phyloP scores from a whole-genome alignment of 2,888 invertebrate genomes.

The Lacanobia wlatinum region DNA sequence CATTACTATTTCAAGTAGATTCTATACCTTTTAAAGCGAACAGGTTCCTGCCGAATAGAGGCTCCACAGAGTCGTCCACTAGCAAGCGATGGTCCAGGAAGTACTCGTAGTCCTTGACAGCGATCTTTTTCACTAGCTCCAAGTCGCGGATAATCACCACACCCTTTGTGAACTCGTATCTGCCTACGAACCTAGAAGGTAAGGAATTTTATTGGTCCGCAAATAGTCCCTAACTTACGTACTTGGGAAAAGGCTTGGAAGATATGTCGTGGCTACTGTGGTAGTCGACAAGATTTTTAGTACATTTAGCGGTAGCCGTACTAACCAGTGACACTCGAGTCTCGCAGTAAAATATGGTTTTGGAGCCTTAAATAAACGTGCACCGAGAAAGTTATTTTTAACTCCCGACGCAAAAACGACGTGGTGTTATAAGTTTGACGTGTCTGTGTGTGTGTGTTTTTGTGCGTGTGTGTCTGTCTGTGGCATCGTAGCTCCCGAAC shows the following conservation, averaged over 20 bases:
- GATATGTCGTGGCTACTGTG: too few species aligned
- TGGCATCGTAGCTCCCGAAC: too few species aligned
- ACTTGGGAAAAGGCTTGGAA: background rate
- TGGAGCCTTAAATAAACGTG: too few species aligned
- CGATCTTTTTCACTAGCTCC: constrained; percentile 87
- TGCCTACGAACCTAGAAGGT: constrained; percentile 76
- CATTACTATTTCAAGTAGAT: background rate
- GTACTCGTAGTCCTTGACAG: constrained; percentile 89
- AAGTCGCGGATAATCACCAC: constrained; percentile 82
- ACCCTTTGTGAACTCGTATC: constrained; percentile 81
- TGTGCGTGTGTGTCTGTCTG: too few species aligned
- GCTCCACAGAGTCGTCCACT: constrained; percentile 67
- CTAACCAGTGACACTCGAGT: background rate
- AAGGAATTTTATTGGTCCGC: too few species aligned
- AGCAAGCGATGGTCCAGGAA: constrained; percentile 85
- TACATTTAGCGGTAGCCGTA: background rate
- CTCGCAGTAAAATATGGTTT: background rate
- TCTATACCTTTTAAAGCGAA: constrained; percentile 84
- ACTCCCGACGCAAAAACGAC: too few species aligned
- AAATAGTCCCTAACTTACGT: background rate
- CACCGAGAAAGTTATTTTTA: too few species aligned
- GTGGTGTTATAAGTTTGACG: too few species aligned
- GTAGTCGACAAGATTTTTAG: background rate
- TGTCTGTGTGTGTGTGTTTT: too few species aligned
- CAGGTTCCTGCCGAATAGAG: constrained; percentile 87